These are phyloP conservation scores for Tribolium madens DNA, from an alignment of 1,140 invertebrate genomes.

Conservation along the genomic window DNA sequence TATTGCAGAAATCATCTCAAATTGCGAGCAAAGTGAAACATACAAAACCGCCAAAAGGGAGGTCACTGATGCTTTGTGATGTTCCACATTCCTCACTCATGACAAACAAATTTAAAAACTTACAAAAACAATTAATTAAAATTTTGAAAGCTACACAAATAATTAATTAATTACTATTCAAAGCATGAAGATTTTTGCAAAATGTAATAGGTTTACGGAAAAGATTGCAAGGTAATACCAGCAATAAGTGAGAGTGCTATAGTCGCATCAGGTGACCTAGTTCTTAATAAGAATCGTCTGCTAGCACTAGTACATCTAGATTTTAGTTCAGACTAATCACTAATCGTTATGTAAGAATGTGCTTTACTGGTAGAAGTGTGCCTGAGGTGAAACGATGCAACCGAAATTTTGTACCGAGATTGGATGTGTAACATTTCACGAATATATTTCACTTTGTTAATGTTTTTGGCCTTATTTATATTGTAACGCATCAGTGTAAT, in stretches of 20 bases:
- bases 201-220: no score
- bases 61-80: no score
- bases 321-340: conserved; percentile 19
- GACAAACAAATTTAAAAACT: no score
- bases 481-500: not conserved
- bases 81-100: no score
- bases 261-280: conserved; percentile 3
- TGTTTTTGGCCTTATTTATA: conserved; percentile 10
- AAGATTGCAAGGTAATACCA: no score
- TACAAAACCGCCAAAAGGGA: no score
- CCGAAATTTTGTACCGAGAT: conserved; percentile 18
- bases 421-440: conserved; percentile 20
- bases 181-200: no score
- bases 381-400: conserved; percentile 17
- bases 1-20: no score
- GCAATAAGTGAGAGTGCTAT: conserved; percentile 26
- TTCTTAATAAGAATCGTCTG: conserved; percentile 14
- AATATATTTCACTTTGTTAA: conserved; percentile 22
- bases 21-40: no score
- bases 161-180: no score
- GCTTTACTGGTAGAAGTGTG: conserved; percentile 4
- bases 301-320: conserved; percentile 11
- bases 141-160: no score
- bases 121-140: no score
- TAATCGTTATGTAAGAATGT: conserved; percentile 12